Base-by-base conservation (phyloP, 2,797 vertebrate genomes). In the Coendou prehensilis region DNA sequence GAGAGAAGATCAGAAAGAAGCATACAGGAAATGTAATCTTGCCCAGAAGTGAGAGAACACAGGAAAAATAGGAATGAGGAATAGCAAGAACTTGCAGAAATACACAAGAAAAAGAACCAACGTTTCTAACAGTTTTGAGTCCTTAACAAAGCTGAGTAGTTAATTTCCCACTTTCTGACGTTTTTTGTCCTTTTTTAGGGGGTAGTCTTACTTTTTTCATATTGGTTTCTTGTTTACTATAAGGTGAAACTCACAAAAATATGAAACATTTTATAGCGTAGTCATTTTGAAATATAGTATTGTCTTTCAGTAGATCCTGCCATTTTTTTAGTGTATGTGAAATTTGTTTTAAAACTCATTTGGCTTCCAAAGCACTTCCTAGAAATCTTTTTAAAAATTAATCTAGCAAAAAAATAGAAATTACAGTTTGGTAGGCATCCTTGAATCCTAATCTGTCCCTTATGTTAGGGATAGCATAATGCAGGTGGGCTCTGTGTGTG, bases 341-440 rank as follows among this genome's bases (percentile, higher is more conserved):
- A n/a, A 91, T 94, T 85, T 91, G 71, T 90, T 93, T 93, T 84
- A 47, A 92, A 76, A 61, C 37, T 81, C 30, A 85, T 87, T 83
- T 94, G 76, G 28, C 69, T 83, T 94, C 54, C 56, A 95, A 76
- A 80, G 23, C 3, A 81, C 28, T 71, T 94, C 37, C 75, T 95
- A 91, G 41, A 91, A 92, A 63, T 67, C 56, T 73, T 79, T 96
- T 57, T 69, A 78, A 90, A 69, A 69, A 63, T 86, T 75, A 83
- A 81, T 80, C 82, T 89, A 71, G 33, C 23, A 33, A 75, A 86
- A 75, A 97, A 93, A n/a, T 47, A 78, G 61, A 95, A 95, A 69
- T 76, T 47, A 47, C 4, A 89, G 26, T 67, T 89, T 81, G 14
- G 47, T 15, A 47, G 57, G 61, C 63, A 83, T 28, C 61, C 87